These are phyloP conservation scores for Dasysyrphus tricinctus DNA, from an alignment of 2,888 invertebrate genomes.

Conservation along the genomic window DNA sequence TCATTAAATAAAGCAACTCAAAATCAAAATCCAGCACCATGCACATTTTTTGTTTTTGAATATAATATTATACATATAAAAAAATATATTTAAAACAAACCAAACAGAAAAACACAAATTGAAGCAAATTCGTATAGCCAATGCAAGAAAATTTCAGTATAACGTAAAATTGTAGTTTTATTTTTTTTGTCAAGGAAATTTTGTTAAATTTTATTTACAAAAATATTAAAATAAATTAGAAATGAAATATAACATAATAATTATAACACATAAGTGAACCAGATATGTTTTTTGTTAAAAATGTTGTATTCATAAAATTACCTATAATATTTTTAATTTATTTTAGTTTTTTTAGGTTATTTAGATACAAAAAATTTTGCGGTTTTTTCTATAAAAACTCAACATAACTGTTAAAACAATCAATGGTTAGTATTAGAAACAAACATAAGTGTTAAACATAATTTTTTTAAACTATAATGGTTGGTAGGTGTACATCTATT, in stretches of 20 bases:
- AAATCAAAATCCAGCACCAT: constrained; percentile 68
- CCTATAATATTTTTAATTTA: constrained; percentile 1
- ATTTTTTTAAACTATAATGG: constrained; percentile 9
- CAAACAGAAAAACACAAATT: constrained; percentile 48
- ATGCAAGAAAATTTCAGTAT: constrained; percentile 56
- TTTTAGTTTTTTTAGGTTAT: constrained; percentile 5
- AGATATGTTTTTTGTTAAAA: constrained; percentile 57
- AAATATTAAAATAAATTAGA: constrained; percentile 30
- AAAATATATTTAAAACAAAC: constrained; percentile 42
- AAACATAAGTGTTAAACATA: constrained; percentile 52
- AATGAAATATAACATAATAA: constrained; percentile 42
- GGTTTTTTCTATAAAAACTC: constrained; percentile 28
- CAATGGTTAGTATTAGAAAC: constrained; percentile 41
- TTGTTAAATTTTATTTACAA: constrained; percentile 64
- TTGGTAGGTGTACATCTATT: constrained; percentile 50
- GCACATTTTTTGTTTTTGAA: constrained; percentile 40
- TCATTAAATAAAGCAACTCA: constrained; percentile 49
- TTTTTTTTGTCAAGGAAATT: constrained; percentile 45
- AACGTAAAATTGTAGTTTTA: constrained; percentile 14
- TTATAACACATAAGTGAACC: constrained; percentile 52
- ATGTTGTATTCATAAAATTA: constrained; percentile 1
- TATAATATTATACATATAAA: constrained; percentile 48
- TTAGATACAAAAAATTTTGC: constrained; percentile 16
- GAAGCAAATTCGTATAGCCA: constrained; percentile 65
- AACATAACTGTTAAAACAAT: constrained; percentile 41